Conservation (phyloP, 1,140 invertebrate species). For the Pseudobourletiella spinata region DNA sequence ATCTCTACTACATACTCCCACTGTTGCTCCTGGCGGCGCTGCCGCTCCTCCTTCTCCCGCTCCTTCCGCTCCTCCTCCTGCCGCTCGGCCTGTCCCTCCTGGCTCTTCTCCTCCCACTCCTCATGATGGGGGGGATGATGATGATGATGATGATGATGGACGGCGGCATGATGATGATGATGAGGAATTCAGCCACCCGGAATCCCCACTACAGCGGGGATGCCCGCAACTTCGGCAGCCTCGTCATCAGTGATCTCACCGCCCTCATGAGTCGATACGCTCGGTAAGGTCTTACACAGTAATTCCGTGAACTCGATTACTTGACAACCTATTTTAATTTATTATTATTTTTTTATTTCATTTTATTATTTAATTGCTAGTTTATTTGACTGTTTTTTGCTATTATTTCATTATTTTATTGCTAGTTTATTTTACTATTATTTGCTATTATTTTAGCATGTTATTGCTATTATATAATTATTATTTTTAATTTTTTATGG, state of each 20-base stretch:
- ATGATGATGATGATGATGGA: slow-evolving; percentile 19
- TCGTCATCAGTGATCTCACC: slow-evolving; percentile 8
- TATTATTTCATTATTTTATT: too few relatives aligned
- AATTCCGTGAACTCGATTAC: background rate
- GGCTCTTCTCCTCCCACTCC: slow-evolving; percentile 10
- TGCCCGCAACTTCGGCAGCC: slow-evolving; percentile 3
- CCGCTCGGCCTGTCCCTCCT: slow-evolving; percentile 15
- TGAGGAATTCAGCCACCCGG: background rate
- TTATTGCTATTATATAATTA: too few relatives aligned
- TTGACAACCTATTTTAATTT: background rate
- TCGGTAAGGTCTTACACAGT: slow-evolving; percentile 12
- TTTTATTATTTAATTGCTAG: too few relatives aligned
- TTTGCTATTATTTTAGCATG: too few relatives aligned
- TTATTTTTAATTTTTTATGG: too few relatives aligned
- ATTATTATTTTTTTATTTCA: too few relatives aligned
- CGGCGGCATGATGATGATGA: slow-evolving; percentile 25
- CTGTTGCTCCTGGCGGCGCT: slow-evolving; percentile 11
- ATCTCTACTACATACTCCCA: slow-evolving; percentile 8
- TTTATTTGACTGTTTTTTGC: too few relatives aligned
- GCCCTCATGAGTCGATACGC: slow-evolving; percentile 8
- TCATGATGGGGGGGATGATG: slow-evolving; percentile 7
- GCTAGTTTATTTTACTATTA: too few relatives aligned
- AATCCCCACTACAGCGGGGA: background rate
- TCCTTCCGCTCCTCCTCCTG: slow-evolving; percentile 17
- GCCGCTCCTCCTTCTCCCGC: slow-evolving; percentile 13